A percentile compares a stretch with the other conserved stretches of the same genome.
phyloP scores from a whole-genome alignment of 1,140 invertebrate species.

The Drosophila pectinifera region DNA sequence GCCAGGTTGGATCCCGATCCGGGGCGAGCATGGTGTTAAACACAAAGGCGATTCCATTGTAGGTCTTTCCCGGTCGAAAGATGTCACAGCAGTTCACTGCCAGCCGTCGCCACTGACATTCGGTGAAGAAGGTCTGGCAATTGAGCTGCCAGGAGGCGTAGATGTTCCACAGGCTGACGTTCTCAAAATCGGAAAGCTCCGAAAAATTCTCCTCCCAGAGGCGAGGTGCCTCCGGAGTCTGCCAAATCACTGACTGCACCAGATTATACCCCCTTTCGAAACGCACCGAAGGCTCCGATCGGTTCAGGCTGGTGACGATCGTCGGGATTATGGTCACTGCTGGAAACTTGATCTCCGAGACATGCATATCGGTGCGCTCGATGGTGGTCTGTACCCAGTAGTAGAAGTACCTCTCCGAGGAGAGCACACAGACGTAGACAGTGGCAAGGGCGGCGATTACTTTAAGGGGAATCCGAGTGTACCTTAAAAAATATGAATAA shows the following conservation, averaged over 20 bases:
- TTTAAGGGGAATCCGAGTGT: constrained; percentile 25
- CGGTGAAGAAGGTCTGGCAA: constrained; percentile 53
- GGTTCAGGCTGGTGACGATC: constrained; percentile 8
- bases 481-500: constrained; percentile 1
- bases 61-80: constrained; percentile 21
- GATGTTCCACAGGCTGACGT: constrained; percentile 5
- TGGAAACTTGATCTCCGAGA: constrained; percentile 73
- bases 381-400: constrained; percentile 78
- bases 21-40: constrained; percentile 40
- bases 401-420: constrained; percentile 72
- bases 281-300: not conserved
- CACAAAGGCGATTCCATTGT: constrained; percentile 44
- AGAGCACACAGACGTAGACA: constrained; percentile 57
- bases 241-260: constrained; percentile 41
- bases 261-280: constrained; percentile 37
- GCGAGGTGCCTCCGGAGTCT: not conserved
- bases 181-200: constrained; percentile 15
- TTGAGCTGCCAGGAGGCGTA: constrained; percentile 19
- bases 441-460: constrained; percentile 33
- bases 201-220: constrained; percentile 3
- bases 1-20: constrained; percentile 54
- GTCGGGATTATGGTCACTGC: constrained; percentile 71
- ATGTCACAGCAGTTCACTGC: constrained; percentile 62
- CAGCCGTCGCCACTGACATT: constrained; percentile 61
- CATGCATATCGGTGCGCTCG: constrained; percentile 72